Conservation (phyloP, 2,113 vertebrate species). For the Panthera tigris region DNA sequence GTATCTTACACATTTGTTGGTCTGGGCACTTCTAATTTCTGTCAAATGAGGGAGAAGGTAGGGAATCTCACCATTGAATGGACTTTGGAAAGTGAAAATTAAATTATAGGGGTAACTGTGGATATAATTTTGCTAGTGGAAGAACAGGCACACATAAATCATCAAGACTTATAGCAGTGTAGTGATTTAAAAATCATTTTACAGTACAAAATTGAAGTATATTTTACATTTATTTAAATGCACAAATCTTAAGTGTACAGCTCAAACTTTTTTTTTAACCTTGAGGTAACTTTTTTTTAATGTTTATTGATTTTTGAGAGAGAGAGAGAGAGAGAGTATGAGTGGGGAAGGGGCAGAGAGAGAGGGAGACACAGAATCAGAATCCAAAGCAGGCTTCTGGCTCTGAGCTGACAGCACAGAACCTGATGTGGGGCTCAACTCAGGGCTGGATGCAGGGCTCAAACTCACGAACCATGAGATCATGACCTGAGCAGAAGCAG, state of each 20-base stretch:
- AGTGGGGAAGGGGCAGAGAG: no score
- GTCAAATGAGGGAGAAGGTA: not conserved
- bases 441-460: no score
- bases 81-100: not conserved
- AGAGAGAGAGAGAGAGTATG: no score
- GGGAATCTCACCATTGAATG: not conserved
- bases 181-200: not conserved
- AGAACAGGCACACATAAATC: not conserved
- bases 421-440: no score
- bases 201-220: not conserved
- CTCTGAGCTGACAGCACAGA: no score
- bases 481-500: no score
- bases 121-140: not conserved
- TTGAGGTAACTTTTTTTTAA: no score
- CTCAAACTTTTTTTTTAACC: not conserved
- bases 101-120: not conserved
- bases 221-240: not conserved
- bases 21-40: not conserved
- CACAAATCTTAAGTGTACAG: not conserved
- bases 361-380: no score
- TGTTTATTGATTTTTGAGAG: no score
- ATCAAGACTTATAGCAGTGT: not conserved
- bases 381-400: no score
- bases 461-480: no score
- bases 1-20: not conserved